These are phyloP conservation scores for Regulus satrapa DNA, from an alignment of 2,113 vertebrate species.

Conservation along the genomic window DNA sequence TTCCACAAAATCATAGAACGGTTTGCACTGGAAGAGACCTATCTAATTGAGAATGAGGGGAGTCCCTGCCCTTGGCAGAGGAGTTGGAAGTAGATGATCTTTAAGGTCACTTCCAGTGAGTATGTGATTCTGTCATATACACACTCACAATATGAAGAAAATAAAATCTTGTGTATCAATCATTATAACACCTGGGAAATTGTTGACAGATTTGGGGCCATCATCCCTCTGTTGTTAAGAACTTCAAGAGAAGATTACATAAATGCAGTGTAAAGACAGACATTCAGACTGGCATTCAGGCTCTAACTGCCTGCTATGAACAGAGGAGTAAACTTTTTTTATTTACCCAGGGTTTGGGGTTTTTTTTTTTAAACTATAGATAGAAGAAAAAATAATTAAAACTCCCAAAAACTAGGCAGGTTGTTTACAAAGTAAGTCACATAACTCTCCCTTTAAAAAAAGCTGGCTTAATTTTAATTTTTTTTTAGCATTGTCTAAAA, in stretches of 20 bases:
- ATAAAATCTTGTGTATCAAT: not conserved
- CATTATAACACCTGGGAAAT: not conserved
- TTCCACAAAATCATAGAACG: not conserved
- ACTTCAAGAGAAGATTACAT: not conserved
- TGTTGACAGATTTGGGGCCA: not conserved
- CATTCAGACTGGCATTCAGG: not conserved
- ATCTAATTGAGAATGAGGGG: not conserved
- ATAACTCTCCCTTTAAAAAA: not conserved
- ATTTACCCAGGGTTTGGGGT: not conserved
- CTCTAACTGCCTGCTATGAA: not conserved
- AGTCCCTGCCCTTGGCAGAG: not conserved
- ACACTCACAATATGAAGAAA: not conserved
- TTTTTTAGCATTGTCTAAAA: not conserved
- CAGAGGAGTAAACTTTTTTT: not conserved
- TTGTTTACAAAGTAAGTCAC: not conserved
- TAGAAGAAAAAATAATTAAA: not conserved
- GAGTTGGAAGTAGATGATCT: not conserved
- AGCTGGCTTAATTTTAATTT: not conserved
- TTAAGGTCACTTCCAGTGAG: not conserved
- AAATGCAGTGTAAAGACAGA: not conserved
- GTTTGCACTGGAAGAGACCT: not conserved
- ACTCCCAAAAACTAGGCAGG: not conserved
- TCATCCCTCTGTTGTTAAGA: not conserved
- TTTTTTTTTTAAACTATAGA: not conserved
- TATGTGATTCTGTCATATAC: not conserved